These are phyloP conservation scores for Nephrocerus scutellatus DNA, from an alignment of 2,888 invertebrate species.

Conservation along the genomic window DNA sequence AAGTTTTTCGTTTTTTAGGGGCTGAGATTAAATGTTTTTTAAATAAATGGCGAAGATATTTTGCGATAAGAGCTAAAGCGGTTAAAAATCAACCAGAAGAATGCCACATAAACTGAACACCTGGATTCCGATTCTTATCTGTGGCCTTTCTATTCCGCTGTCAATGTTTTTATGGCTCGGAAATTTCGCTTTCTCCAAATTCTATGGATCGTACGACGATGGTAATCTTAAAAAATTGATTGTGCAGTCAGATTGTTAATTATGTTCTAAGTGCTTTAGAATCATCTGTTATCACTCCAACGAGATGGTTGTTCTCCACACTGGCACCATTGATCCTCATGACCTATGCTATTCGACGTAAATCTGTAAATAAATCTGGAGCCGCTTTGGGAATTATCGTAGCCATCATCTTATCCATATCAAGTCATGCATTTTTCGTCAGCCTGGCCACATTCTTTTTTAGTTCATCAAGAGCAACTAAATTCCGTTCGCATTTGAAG, in stretches of 20 bases:
- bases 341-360: constrained; percentile 60
- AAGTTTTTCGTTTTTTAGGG: too few species aligned
- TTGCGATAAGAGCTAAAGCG: too few species aligned
- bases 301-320: constrained; percentile 44
- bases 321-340: constrained; percentile 57
- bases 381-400: constrained; percentile 63
- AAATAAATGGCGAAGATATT: too few species aligned
- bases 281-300: constrained; percentile 38
- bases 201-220: constrained; percentile 49
- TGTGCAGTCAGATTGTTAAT: background rate
- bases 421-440: constrained; percentile 68
- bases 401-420: constrained; percentile 69
- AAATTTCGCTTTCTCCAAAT: constrained; percentile 60
- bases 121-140: constrained; percentile 55
- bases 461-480: constrained; percentile 73
- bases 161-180: constrained; percentile 70
- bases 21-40: too few species aligned
- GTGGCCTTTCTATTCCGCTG: constrained; percentile 64
- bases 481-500: constrained; percentile 61
- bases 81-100: too few species aligned
- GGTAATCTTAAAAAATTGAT: constrained; percentile 3
- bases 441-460: constrained; percentile 71
- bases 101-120: too few species aligned
- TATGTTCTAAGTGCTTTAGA: constrained; percentile 30
- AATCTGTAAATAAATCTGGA: constrained; percentile 64